Conservation (phyloP, 2,888 invertebrate genomes). For the Lomographa bimaculata region DNA sequence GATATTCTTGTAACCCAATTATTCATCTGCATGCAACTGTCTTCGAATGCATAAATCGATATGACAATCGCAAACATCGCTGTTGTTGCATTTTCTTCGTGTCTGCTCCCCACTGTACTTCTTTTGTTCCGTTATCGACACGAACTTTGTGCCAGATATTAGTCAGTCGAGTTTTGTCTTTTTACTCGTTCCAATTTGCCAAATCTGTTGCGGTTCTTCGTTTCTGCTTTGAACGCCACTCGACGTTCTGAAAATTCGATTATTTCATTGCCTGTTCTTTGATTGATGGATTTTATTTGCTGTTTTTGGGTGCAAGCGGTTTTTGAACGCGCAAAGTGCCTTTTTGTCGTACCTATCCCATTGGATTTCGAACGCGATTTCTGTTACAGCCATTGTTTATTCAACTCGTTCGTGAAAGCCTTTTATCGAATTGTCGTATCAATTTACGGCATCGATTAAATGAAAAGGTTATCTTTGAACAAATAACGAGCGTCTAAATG, state of each 20-base stretch:
- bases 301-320: slow-evolving; percentile 61
- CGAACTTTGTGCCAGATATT: slow-evolving; percentile 76
- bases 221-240: slow-evolving; percentile 75
- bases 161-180: slow-evolving; percentile 67
- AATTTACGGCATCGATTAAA: slow-evolving; percentile 26
- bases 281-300: slow-evolving; percentile 73
- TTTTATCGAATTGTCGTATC: slow-evolving; percentile 4
- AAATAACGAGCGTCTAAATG: slow-evolving; percentile 34
- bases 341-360: slow-evolving; percentile 45
- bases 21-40: slow-evolving; percentile 59
- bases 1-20: slow-evolving; percentile 65
- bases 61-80: slow-evolving; percentile 38
- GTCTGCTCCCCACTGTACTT: slow-evolving; percentile 38
- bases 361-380: slow-evolving; percentile 5
- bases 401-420: not conserved
- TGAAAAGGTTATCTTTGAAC: slow-evolving; percentile 17
- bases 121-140: slow-evolving; percentile 72
- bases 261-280: slow-evolving; percentile 77
- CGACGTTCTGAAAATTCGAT: slow-evolving; percentile 76
- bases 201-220: slow-evolving; percentile 76
- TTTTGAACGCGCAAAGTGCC: slow-evolving; percentile 64
- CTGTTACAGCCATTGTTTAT: not conserved
- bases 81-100: slow-evolving; percentile 53
- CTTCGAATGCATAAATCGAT: slow-evolving; percentile 24
- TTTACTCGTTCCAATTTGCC: slow-evolving; percentile 52